Conservation (phyloP, 2,888 invertebrate genomes). For the Agriopis aurantiaria region DNA sequence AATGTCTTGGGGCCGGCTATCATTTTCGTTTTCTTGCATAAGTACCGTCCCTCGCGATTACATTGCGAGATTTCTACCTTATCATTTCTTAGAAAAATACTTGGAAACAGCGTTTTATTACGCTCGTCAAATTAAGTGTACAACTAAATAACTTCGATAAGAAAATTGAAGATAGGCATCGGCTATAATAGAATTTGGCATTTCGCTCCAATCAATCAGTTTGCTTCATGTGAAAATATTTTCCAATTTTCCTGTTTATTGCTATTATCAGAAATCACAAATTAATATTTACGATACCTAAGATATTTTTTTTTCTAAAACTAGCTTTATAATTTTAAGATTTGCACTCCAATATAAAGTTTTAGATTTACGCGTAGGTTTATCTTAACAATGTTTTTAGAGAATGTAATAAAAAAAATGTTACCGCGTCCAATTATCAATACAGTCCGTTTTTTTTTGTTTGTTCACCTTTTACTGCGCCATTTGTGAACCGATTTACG, state of each 20-base stretch:
- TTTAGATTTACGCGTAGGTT: no score
- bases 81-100: slow-evolving; percentile 23
- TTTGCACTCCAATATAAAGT: no score
- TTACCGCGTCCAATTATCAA: no score
- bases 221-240: background rate
- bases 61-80: slow-evolving; percentile 20
- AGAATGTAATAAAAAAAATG: no score
- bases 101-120: slow-evolving; percentile 6
- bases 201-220: slow-evolving; percentile 15
- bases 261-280: background rate
- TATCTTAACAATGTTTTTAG: no score
- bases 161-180: background rate
- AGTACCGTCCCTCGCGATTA: slow-evolving; percentile 42
- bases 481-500: no score
- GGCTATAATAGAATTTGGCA: slow-evolving; percentile 1
- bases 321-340: background rate
- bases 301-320: background rate
- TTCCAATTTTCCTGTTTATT: background rate
- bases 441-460: no score
- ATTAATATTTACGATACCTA: background rate
- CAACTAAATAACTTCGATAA: slow-evolving; percentile 2
- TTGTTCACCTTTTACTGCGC: no score
- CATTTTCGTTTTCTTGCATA: slow-evolving; percentile 44
- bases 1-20: slow-evolving; percentile 36
- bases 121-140: slow-evolving; percentile 1